These are phyloP conservation scores for Protula sp. DNA, from an alignment of 2,888 invertebrate genomes.

Conservation along the genomic window DNA sequence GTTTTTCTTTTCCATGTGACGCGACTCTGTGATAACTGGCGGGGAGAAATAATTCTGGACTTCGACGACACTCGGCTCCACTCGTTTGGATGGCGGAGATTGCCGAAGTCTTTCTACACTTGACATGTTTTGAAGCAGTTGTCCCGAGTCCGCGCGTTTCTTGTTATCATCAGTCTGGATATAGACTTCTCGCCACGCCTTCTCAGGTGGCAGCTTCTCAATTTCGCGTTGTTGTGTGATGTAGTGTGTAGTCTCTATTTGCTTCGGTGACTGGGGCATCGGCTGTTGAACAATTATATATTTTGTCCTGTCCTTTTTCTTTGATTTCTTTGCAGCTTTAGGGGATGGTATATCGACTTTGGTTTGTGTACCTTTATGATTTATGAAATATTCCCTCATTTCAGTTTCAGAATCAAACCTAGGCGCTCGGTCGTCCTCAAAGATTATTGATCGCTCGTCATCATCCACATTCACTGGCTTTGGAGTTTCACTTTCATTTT, in stretches of 20 bases:
- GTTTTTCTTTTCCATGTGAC: conserved; percentile 1
- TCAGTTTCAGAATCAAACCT: conserved; percentile 2
- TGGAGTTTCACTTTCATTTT: not conserved
- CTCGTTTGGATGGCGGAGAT: not conserved
- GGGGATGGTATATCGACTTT: not conserved
- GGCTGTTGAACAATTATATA: not conserved
- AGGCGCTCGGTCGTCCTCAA: not conserved
- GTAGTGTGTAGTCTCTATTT: conserved; percentile 15
- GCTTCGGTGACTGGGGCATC: not conserved
- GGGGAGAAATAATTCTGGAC: not conserved
- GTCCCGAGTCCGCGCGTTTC: not conserved
- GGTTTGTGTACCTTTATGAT: conserved; percentile 19
- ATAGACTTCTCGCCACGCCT: not conserved
- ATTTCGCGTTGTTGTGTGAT: conserved; percentile 14
- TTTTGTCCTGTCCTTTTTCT: not conserved
- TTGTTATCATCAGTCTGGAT: conserved; percentile 10
- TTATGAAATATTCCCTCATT: conserved; percentile 4
- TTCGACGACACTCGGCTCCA: not conserved
- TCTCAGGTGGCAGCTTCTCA: conserved; percentile 12
- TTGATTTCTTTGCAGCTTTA: not conserved
- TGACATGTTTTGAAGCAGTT: too few relatives aligned
- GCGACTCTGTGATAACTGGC: not conserved
- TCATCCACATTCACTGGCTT: not conserved
- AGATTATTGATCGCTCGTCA: not conserved
- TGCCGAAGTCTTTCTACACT: not conserved